Evolutionary conservation across 2,797 vertebrate species (phyloP).

Genomic region (Hydrophis major): DNA sequence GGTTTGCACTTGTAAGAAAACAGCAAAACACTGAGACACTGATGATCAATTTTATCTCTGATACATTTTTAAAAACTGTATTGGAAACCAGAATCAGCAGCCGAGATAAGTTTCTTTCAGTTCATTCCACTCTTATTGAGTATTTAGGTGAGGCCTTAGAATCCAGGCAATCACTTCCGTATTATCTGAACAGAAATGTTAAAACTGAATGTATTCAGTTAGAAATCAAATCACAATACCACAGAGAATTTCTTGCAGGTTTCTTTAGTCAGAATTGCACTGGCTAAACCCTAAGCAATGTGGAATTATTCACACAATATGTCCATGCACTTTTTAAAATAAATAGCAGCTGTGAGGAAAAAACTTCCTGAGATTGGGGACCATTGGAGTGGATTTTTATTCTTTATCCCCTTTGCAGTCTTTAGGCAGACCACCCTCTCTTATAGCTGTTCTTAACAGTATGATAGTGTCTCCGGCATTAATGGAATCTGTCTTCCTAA

Average conservation of each 20-base stretch:
- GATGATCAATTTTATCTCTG: background rate
- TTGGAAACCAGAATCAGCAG: background rate
- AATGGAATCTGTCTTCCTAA: background rate
- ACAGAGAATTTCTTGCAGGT: background rate
- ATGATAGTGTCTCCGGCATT: background rate
- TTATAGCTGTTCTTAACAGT: background rate
- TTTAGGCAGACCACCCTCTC: background rate
- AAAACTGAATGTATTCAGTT: background rate
- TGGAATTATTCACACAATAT: background rate
- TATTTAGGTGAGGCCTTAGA: background rate
- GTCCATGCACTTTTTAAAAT: background rate
- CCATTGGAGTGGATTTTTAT: background rate
- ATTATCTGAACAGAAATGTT: background rate
- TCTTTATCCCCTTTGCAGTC: background rate
- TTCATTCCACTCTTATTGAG: background rate
- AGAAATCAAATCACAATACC: background rate
- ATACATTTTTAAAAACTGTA: background rate
- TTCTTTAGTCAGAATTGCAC: background rate
- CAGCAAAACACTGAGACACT: background rate
- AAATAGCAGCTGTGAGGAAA: background rate
- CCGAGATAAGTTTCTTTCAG: background rate
- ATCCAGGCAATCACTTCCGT: background rate
- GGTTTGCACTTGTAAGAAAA: constrained; percentile 3
- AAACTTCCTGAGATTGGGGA: background rate
- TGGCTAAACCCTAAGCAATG: background rate